Base-by-base conservation (phyloP, 2,888 invertebrate species). In the Norana najaformis region DNA sequence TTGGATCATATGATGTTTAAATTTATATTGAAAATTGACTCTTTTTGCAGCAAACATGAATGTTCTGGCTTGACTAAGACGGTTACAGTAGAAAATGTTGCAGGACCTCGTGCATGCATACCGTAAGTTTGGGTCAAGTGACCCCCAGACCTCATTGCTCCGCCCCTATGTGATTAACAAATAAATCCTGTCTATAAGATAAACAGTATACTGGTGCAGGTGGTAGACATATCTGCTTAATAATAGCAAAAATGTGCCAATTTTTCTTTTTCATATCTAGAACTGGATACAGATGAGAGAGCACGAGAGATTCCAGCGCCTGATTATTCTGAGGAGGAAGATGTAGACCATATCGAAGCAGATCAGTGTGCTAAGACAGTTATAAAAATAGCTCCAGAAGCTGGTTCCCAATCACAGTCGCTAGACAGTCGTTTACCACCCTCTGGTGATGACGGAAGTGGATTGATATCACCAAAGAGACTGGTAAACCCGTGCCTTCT, bases 401-500 rank as follows among this genome's bases (percentile, higher is more conserved):
- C 8, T n/a, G n/a, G 30, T 36, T 37, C 14, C 85, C 36, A 13
- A 85, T 18, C 36, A 23, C 36, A 85, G 37, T 85, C 36, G 5
- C 30, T 2, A 16, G 36, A 85, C 13, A 85, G 34, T 18, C 85
- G 34, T 1, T 85, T 85, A 23, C 34, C 85, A 35, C 36, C 85
- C 34, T 1, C 16, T 36, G 85, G 34, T 36, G 69, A 69, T 23
- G 23, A 47, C 34, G 83, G 36, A 20, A 20, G 18, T 35, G 85
- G 37, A 37, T 85, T 85, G 85, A 85, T 85, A 35, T 36, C 37
- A 18, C 85, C 85, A 85, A 85, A 85, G 85, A 85, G 35, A 85
- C 85, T 85, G 85, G 85, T 85, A 34, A 85, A 85, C 36, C 85
- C 85, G 85, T 85, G 85, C 37, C 85, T 85, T 85, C n/a, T 85